Base-by-base conservation (phyloP, 2,888 invertebrate genomes). In the Tenthredo amoena region DNA sequence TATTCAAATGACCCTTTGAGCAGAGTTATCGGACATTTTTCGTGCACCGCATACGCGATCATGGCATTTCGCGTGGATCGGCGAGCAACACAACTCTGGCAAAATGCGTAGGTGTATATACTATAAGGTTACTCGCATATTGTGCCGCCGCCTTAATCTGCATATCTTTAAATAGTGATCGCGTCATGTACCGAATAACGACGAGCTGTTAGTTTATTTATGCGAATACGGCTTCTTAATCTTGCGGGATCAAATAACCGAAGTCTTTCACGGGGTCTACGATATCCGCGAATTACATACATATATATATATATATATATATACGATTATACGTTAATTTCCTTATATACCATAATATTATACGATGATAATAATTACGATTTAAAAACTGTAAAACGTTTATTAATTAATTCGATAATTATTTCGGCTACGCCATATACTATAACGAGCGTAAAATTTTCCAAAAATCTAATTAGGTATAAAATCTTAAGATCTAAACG, bases 1-100 rank as follows among this genome's bases (percentile, higher is more conserved):
- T 89, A 91, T 91, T 91, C 87, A 91, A 91, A 91, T 90, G 87
- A 89, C 85, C 86, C 84, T 85, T 86, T 86, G 34, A 68, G 65
- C 68, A n/a, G 31, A 50, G 43, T 83, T 83, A 83, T 83, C 83
- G 83, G 71, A n/a, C 83, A 21, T 15, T n/a, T 6, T 31, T n/a
- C 83, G 68, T 71, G 83, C 31, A 71, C 50, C 10, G 83, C 68
- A 83, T 83, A 68, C 83, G 10, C n/a, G 31, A 83, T 65, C 43
- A 47, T 47, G 26, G 34, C 34, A 68, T 34, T 68, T 68, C 18
- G 68, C 18, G 68, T 6, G 68, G 34, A 68, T 34, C 68, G 1
- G 12, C 34, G 34, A 2, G 10, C 62, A 18, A 58, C 58, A 65
- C 31, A 34, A 18, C 55, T 55, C 55, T 1, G 18, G 1, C 12